Base-by-base conservation (phyloP, 23 tunicate species). In the Trididemnum nubilum region DNA sequence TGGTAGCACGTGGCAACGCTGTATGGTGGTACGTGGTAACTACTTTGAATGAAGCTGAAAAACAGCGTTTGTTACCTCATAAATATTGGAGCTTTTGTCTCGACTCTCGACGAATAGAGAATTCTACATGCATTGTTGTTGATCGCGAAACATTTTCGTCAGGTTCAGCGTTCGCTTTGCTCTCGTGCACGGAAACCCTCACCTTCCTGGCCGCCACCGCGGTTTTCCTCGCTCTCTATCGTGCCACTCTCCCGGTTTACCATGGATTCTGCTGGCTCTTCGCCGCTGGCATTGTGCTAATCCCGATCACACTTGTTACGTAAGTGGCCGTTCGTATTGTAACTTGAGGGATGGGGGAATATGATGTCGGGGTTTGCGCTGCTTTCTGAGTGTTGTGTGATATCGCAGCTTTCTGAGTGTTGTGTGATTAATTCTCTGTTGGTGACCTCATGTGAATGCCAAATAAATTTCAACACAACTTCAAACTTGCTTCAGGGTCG, bases 101-200 rank as follows among this genome's bases (percentile, higher is more conserved):
- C n/a, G n/a, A n/a, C n/a, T n/a, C n/a, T n/a, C n/a, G n/a, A n/a
- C n/a, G n/a, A n/a, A n/a, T n/a, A n/a, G n/a, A n/a, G n/a, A n/a
- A n/a, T n/a, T n/a, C n/a, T n/a, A n/a, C n/a, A n/a, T n/a, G n/a
- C n/a, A n/a, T n/a, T n/a, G n/a, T n/a, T n/a, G n/a, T n/a, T n/a
- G 57, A 49, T 49, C 57, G 18, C 57, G 57, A 9, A 18, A 9
- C 57, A 49, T 25, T 61, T 26, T 61, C n/a, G 21, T 25, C 86
- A 92, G 97, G 97, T 15, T 82, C 97, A 22, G 91, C 91, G 15
- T 92, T 92, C 70, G 92, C 97, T n/a, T 29, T 92, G 35, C 71
- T 86, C 2, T 92, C 97, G 2, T 65, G 72, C 79, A 69, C 88
- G 34, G 97, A 92, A 52, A 72, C 78, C 28, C 72, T 92, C 22